Conservation (phyloP, 2,888 invertebrate species). For the Ypsolopha scabrella region DNA sequence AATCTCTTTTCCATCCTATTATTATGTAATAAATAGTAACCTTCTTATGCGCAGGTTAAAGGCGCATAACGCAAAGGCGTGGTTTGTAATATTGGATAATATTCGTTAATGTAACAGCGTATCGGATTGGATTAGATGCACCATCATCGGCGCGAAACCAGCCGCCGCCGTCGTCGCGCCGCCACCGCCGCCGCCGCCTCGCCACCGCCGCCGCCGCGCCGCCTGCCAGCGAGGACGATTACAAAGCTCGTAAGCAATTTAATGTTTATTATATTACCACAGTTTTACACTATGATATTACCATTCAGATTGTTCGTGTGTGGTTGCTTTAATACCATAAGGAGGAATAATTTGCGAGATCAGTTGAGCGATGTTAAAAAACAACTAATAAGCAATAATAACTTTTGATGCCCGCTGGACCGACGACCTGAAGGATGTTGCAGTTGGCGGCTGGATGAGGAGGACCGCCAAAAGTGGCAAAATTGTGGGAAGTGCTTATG, state of each 20-base stretch:
- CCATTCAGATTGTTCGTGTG: slow-evolving; percentile 3
- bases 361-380: no score
- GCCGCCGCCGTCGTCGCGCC: slow-evolving; percentile 26
- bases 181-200: slow-evolving; percentile 17
- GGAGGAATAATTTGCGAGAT: background rate
- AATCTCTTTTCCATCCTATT: background rate
- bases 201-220: slow-evolving; percentile 16
- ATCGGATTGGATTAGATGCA: slow-evolving; percentile 44
- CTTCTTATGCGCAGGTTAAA: slow-evolving; percentile 1
- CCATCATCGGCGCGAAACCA: slow-evolving; percentile 17
- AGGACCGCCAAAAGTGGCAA: no score
- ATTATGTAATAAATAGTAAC: slow-evolving; percentile 6
- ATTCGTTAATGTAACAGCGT: slow-evolving; percentile 41
- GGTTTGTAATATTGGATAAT: slow-evolving; percentile 33
- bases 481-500: no score
- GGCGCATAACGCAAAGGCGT: slow-evolving; percentile 5
- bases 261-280: background rate
- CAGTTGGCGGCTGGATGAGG: no score
- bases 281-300: no score
- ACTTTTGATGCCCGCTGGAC: no score
- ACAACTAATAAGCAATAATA: no score
- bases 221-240: slow-evolving; percentile 5
- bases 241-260: background rate
- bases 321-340: background rate
- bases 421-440: no score